Conservation (phyloP, 2,113 vertebrate genomes). For the Gopherus evgoodei region DNA sequence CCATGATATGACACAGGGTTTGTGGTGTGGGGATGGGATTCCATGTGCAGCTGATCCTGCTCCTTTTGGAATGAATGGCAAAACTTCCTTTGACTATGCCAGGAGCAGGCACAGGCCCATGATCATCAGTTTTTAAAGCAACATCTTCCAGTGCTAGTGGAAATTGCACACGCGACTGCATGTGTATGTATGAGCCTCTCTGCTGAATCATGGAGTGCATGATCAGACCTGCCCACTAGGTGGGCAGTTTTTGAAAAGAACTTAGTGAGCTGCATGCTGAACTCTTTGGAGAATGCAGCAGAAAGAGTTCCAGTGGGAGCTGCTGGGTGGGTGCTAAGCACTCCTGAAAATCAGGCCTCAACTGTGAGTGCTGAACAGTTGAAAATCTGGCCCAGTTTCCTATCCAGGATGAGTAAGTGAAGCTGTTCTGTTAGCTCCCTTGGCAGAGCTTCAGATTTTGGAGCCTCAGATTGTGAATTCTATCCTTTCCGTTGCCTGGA, state of each 20-base stretch:
- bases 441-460: not conserved
- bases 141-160: constrained; percentile 18
- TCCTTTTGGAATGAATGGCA: not conserved
- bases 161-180: not conserved
- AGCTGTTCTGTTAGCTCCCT: not conserved
- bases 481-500: accelerated
- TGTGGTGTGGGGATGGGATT: not conserved
- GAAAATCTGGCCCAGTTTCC: not conserved
- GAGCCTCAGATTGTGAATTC: not conserved
- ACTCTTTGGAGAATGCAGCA: not conserved
- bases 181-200: not conserved
- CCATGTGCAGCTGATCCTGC: not conserved
- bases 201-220: not conserved
- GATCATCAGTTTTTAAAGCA: constrained; percentile 50
- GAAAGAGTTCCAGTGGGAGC: not conserved
- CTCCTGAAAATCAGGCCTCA: not conserved
- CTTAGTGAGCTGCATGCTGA: not conserved
- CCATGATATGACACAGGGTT: not conserved
- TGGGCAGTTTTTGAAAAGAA: not conserved
- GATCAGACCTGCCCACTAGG: not conserved
- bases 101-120: not conserved
- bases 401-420: accelerated
- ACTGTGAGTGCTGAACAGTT: accelerated
- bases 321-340: not conserved
- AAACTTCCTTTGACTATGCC: not conserved